phyloP scores from a whole-genome alignment of 2,888 invertebrate species.

The Hetaerina titia region DNA sequence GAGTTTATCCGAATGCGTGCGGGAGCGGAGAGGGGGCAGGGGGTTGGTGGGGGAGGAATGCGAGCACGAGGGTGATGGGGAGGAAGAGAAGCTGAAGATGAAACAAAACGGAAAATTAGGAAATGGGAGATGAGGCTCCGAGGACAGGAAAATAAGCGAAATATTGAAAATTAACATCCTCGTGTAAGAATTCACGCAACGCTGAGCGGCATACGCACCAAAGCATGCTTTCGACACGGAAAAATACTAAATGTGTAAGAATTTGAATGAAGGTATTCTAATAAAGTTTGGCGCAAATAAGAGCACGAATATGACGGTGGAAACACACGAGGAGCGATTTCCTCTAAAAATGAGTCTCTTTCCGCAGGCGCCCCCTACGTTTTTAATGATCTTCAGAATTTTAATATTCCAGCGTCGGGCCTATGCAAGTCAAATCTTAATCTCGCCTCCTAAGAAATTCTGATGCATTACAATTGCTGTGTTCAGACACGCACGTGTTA shows the following conservation, averaged over 20 bases:
- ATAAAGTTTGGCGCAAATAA: not conserved
- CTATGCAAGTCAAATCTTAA: no score
- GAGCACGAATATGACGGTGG: not conserved
- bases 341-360: no score
- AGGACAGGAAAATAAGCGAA: not conserved
- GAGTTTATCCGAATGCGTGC: not conserved
- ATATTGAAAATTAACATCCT: not conserved
- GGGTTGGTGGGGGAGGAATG: not conserved
- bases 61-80: not conserved
- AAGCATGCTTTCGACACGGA: not conserved
- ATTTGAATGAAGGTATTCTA: not conserved
- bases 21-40: not conserved
- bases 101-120: not conserved
- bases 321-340: no score
- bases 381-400: no score
- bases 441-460: no score
- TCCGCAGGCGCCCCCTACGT: no score
- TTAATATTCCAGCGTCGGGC: no score
- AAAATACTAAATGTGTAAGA: not conserved
- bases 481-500: no score
- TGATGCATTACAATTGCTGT: no score
- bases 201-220: not conserved
- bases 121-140: not conserved
- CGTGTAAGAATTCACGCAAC: not conserved
- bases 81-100: not conserved